A percentile compares a stretch with the other conserved stretches of the same genome.
Evolutionary conservation across 2,797 vertebrate genomes (phyloP).

Genomic region (Sparidentex hasta): DNA sequence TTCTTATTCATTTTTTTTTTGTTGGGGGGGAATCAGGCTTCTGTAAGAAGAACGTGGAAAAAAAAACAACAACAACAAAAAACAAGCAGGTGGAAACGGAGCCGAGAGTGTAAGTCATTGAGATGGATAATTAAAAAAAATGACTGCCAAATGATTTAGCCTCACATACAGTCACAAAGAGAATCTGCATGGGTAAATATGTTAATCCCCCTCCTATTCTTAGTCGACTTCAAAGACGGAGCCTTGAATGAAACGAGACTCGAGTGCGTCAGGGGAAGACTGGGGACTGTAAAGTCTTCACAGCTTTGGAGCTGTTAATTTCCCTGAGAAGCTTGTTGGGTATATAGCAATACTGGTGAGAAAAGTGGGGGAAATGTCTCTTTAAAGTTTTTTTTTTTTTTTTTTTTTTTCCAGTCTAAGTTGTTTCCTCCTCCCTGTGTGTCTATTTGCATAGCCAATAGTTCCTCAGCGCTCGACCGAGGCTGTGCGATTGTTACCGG

Average conservation of each 20-base stretch:
- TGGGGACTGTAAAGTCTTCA: conserved; percentile 72
- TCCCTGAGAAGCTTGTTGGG: conserved; percentile 62
- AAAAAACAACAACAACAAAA: too few relatives aligned
- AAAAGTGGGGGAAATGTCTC: conserved; percentile 87
- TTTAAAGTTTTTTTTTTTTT: conserved; percentile 90
- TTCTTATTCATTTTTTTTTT: neutral
- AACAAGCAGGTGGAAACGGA: conserved; percentile 72
- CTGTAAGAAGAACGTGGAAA: conserved; percentile 49
- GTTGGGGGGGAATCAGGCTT: conserved; percentile 2
- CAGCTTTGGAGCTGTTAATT: conserved; percentile 73
- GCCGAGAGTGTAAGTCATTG: conserved; percentile 59
- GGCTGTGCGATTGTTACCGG: conserved; percentile 94
- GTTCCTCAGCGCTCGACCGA: conserved; percentile 87
- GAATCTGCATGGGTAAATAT: conserved; percentile 82
- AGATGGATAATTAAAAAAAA: conserved; percentile 73
- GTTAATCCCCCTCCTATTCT: conserved; percentile 79
- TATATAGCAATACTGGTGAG: conserved; percentile 62
- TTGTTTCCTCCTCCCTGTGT: conserved; percentile 89
- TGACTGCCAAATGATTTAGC: conserved; percentile 77
- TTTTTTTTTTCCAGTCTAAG: conserved; percentile 84
- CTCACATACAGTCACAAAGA: conserved; percentile 76
- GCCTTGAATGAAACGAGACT: conserved; percentile 74
- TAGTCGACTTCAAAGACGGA: conserved; percentile 76
- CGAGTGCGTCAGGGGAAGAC: conserved; percentile 69
- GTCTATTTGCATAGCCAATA: conserved; percentile 95